Conservation (phyloP, 2,113 vertebrate species). For the Ascaphus truei region DNA sequence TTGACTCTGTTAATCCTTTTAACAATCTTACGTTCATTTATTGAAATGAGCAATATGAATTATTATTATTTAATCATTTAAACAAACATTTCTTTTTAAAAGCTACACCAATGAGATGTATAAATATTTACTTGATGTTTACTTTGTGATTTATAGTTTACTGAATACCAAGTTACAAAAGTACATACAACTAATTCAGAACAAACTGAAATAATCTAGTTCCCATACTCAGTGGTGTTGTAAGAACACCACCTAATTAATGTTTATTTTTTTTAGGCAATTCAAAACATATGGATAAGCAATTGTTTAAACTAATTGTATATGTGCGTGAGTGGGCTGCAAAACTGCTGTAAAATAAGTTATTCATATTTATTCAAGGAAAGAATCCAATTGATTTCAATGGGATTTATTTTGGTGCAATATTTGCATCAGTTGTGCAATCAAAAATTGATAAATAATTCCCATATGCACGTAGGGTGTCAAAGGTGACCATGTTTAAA, state of each 20-base stretch:
- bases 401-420: too few relatives aligned
- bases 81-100: constrained; percentile 31
- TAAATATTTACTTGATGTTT: constrained; percentile 32
- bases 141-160: constrained; percentile 20
- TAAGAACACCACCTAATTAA: neutral
- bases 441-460: too few relatives aligned
- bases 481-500: too few relatives aligned
- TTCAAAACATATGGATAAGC: constrained; percentile 3
- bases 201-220: constrained; percentile 30
- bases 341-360: too few relatives aligned
- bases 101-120: neutral
- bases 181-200: constrained; percentile 29
- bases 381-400: too few relatives aligned
- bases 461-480: too few relatives aligned
- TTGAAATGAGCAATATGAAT: constrained; percentile 17
- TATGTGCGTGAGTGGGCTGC: too few relatives aligned
- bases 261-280: neutral
- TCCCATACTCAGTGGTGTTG: neutral
- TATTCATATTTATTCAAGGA: too few relatives aligned
- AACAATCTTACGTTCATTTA: constrained; percentile 4
- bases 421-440: too few relatives aligned
- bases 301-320: too few relatives aligned
- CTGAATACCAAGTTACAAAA: constrained; percentile 28
- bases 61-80: constrained; percentile 37
- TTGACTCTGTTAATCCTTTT: constrained; percentile 23